Conservation (phyloP, 2,113 vertebrate species). For the Bolborhynchus lineola region DNA sequence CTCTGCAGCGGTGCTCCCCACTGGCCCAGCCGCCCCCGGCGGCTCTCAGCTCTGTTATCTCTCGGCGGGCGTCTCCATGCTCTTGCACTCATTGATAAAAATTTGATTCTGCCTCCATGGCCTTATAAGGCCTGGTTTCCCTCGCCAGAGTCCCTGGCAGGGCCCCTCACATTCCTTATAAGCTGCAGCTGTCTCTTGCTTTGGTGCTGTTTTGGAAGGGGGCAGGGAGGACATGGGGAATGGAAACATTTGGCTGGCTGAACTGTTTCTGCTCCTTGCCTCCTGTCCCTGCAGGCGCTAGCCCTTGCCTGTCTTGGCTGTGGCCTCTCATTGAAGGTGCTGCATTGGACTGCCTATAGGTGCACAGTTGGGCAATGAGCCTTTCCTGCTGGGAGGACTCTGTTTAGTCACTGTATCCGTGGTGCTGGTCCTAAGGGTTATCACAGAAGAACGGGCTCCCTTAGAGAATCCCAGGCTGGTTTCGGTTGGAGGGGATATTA, state of each 20-base stretch:
- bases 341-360: not conserved
- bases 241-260: slow-evolving; percentile 72
- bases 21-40: not conserved
- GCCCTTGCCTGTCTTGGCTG: not conserved
- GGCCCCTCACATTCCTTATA: slow-evolving; percentile 95
- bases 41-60: slow-evolving; percentile 47
- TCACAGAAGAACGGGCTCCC: not conserved
- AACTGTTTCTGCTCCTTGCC: slow-evolving; percentile 30
- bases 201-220: slow-evolving; percentile 77
- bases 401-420: not conserved
- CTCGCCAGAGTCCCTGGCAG: slow-evolving; percentile 84
- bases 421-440: not conserved
- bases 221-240: slow-evolving; percentile 69
- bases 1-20: not conserved
- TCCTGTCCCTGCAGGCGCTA: not conserved
- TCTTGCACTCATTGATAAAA: slow-evolving; percentile 92
- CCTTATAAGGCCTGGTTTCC: slow-evolving; percentile 98
- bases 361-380: not conserved
- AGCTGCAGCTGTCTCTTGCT: slow-evolving; percentile 91
- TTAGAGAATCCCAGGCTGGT: not conserved
- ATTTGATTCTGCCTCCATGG: slow-evolving; percentile 90
- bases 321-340: not conserved
- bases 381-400: not conserved
- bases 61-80: slow-evolving; percentile 54
- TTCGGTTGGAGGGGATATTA: not conserved